phyloP scores from a whole-genome alignment of 2,888 invertebrate genomes.

The Acanthosepion lycidas region DNA sequence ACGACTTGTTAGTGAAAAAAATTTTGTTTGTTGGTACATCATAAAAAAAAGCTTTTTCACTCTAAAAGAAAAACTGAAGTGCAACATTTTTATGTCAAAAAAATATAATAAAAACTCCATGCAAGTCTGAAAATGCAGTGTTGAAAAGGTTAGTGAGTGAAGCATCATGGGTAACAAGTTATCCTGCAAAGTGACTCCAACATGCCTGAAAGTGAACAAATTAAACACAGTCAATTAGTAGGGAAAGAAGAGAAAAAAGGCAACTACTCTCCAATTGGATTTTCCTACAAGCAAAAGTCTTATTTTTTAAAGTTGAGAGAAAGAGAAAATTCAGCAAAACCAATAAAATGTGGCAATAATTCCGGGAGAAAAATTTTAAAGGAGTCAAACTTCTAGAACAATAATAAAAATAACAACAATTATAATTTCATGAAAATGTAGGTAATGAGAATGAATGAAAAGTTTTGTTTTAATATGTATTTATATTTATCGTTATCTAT shows the following conservation, averaged over 20 bases:
- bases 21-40: too few relatives aligned
- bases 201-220: neutral
- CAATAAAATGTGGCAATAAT: neutral
- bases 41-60: too few relatives aligned
- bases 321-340: neutral
- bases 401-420: neutral
- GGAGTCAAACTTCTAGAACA: neutral
- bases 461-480: too few relatives aligned
- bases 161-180: neutral
- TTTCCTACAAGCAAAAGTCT: conserved; percentile 11
- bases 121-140: conserved; percentile 16
- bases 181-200: neutral
- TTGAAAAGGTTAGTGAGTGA: neutral
- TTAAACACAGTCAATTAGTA: conserved; percentile 17
- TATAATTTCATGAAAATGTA: neutral
- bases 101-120: neutral
- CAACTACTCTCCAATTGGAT: neutral
- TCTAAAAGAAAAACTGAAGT: too few relatives aligned
- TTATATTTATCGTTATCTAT: too few relatives aligned
- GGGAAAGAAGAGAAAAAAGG: neutral
- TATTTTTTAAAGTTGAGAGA: too few relatives aligned
- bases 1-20: too few relatives aligned
- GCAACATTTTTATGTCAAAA: too few relatives aligned
- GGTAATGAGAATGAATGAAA: neutral
- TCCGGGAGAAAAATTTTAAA: neutral